Evolutionary conservation across 2,888 invertebrate species (phyloP).

Genomic region (Epirrhoe tristata): DNA sequence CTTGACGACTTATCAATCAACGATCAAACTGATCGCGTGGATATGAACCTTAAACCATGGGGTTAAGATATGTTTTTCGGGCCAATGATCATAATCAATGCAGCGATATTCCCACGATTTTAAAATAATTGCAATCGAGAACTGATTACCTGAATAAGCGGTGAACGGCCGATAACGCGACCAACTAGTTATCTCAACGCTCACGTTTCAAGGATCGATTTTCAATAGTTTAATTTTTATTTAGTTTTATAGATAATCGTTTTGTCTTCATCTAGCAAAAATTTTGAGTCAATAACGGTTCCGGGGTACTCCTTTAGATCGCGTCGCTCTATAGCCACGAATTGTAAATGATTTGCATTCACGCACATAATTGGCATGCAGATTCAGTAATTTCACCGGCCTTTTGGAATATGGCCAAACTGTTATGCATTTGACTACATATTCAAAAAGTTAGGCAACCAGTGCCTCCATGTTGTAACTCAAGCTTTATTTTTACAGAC

Average conservation of each 20-base stretch:
- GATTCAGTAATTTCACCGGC: constrained; percentile 33
- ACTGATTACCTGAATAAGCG: constrained; percentile 39
- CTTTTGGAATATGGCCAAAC: constrained; percentile 44
- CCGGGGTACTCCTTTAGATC: constrained; percentile 10
- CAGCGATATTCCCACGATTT: constrained; percentile 40
- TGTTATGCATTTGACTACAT: constrained; percentile 25
- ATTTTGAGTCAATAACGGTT: constrained; percentile 7
- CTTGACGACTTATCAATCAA: constrained; percentile 39
- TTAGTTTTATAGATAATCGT: constrained; percentile 4
- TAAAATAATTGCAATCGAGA: constrained; percentile 39
- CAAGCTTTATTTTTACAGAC: constrained; percentile 12
- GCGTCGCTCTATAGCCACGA: constrained; percentile 4
- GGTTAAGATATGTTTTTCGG: constrained; percentile 20
- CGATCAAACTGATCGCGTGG: constrained; percentile 25
- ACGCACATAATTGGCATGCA: constrained; percentile 25
- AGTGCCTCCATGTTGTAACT: neutral
- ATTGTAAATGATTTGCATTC: constrained; percentile 18
- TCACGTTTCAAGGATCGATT: constrained; percentile 39
- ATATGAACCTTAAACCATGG: constrained; percentile 24
- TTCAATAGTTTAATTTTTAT: no score
- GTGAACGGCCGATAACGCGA: constrained; percentile 45
- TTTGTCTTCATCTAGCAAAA: constrained; percentile 17
- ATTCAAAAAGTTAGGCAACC: constrained; percentile 30
- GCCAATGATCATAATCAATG: constrained; percentile 20
- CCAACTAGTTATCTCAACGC: constrained; percentile 39